A percentile compares a stretch with the other conserved stretches of the same genome.
phyloP scores from a whole-genome alignment of 2,113 vertebrate species.

The Amia ocellicauda region DNA sequence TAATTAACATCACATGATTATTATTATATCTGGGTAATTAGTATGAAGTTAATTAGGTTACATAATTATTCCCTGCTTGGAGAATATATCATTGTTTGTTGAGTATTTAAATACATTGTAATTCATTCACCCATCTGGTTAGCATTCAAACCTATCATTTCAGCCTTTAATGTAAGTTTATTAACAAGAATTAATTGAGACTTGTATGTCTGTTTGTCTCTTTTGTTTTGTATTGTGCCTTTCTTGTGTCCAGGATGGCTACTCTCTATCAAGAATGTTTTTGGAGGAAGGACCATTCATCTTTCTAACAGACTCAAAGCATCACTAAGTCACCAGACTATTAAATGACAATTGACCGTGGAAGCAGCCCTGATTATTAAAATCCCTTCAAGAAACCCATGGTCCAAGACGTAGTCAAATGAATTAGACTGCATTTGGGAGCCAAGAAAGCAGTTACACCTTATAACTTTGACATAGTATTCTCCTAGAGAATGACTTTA shows the following conservation, averaged over 20 bases:
- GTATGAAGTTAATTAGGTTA: background rate
- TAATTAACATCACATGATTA: slow-evolving; percentile 22
- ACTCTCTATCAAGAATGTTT: background rate
- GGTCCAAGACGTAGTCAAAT: slow-evolving; percentile 36
- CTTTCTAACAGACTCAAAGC: slow-evolving; percentile 9
- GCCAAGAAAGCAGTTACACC: slow-evolving; percentile 27
- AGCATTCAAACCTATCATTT: background rate
- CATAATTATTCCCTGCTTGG: background rate
- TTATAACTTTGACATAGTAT: slow-evolving; percentile 38
- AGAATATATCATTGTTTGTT: background rate
- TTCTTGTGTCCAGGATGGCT: background rate
- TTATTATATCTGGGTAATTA: slow-evolving; percentile 7
- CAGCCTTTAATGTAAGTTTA: background rate
- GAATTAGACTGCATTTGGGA: slow-evolving; percentile 27
- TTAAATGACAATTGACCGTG: slow-evolving; percentile 30
- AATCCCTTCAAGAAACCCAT: slow-evolving; percentile 13
- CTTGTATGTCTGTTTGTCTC: background rate
- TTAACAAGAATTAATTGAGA: background rate
- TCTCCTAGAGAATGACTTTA: slow-evolving; percentile 40
- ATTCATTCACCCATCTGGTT: background rate
- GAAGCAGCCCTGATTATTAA: slow-evolving; percentile 25
- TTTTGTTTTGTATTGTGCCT: background rate
- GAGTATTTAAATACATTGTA: background rate
- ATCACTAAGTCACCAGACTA: slow-evolving; percentile 10
- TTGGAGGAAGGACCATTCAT: background rate